Conservation (phyloP, 1,140 invertebrate species). For the Heterodera schachtii region DNA sequence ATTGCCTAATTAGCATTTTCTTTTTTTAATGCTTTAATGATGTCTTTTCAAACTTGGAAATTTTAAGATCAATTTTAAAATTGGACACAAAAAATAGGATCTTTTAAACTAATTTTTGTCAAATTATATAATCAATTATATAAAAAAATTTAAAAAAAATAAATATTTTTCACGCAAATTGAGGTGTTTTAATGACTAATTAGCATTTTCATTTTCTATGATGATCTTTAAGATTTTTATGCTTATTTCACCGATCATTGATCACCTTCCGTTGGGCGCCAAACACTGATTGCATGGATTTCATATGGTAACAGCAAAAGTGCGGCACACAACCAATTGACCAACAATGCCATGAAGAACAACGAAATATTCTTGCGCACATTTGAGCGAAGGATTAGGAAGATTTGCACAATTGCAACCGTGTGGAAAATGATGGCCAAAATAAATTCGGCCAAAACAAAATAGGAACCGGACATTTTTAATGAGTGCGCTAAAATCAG, state of each 20-base stretch:
- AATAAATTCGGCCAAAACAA: conserved; percentile 23
- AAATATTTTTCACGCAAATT: background rate
- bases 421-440: conserved; percentile 12
- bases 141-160: background rate
- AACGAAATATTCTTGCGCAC: background rate
- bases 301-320: conserved; percentile 24
- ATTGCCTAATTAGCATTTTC: too few relatives aligned
- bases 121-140: too few relatives aligned
- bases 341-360: conserved; percentile 18
- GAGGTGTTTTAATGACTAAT: too few relatives aligned
- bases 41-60: too few relatives aligned
- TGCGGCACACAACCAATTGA: conserved; percentile 23
- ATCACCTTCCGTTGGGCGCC: background rate
- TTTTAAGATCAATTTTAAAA: too few relatives aligned
- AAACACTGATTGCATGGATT: conserved; percentile 15
- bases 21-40: too few relatives aligned
- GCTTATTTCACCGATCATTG: too few relatives aligned
- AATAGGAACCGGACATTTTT: conserved; percentile 25
- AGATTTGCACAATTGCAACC: background rate
- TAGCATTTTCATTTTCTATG: too few relatives aligned
- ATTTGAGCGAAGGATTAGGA: conserved; percentile 5
- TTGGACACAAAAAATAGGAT: too few relatives aligned
- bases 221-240: too few relatives aligned
- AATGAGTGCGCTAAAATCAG: background rate
- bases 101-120: too few relatives aligned